Base-by-base conservation (phyloP, 2,797 vertebrate genomes). In the Betta splendens region DNA sequence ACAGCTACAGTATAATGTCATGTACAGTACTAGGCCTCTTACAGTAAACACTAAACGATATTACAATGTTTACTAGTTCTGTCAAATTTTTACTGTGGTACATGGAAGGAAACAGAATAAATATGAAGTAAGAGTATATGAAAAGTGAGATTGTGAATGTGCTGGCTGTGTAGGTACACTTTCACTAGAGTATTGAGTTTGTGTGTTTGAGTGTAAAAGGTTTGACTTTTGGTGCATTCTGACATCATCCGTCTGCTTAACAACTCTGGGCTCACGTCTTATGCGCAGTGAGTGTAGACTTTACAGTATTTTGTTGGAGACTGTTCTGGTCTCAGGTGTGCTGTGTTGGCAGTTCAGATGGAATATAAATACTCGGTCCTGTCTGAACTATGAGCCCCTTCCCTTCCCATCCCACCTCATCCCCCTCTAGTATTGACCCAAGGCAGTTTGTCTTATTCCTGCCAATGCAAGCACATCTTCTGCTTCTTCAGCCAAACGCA, bases 401-500 rank as follows among this genome's bases (percentile, higher is more conserved):
- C 25, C 37, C 62, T 44, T 26, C 20, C 25, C 58, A 35, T n/a
- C 9, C 16, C 65, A 55, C 40, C 47, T 44, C 39, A 1, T 17
- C 50, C 40, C 52, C 79, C 54, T 59, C 33, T 67, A 77, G 71
- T 84, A 90, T 83, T 80, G 84, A 90, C 85, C 76, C 44, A 25
- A 11, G 12, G 67, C 69, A 73, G 82, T 89, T 89, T 80, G 80
- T 89, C 83, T 87, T 67, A 38, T 68, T 87, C 65, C 58, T 85
- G 86, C 83, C 78, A 84, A 63, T 78, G 69, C 49, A 67, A 83
- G 81, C 85, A 87, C 57, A 84, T 84, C 72, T 65, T 77, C 61
- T 35, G 64, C 58, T 33, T 69, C 50, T 52, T 40, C 69, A 54
- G 49, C 47, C 56, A 58, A 69, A 66, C 31, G 51, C 75, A 64